Conservation (phyloP, 2,888 invertebrate species). For the Bombylius discolor region DNA sequence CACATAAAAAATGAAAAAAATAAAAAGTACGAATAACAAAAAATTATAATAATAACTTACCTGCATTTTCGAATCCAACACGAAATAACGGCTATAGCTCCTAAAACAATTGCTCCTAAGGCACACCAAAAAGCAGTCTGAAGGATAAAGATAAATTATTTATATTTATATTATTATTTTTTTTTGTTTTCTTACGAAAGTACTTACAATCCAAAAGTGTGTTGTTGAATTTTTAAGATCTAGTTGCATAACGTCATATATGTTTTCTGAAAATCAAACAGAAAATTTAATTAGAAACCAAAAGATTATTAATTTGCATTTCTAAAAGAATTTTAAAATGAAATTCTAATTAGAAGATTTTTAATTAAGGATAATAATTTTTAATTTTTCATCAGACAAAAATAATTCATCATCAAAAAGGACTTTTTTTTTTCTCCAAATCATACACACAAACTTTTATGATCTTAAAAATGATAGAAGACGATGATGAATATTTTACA, state of each 20-base stretch:
- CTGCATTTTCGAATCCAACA: slow-evolving; percentile 39
- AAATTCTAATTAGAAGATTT: no score
- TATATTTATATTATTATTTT: neutral
- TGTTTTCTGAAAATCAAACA: slow-evolving; percentile 22
- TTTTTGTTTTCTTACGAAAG: neutral
- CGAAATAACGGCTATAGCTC: slow-evolving; percentile 35
- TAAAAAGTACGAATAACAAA: no score
- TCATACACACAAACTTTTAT: no score
- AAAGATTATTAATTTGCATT: no score
- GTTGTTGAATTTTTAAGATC: slow-evolving; percentile 34
- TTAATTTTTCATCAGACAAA: no score
- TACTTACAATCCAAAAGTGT: slow-evolving; percentile 38
- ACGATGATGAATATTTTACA: no score
- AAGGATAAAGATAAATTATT: slow-evolving; percentile 13
- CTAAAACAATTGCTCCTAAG: slow-evolving; percentile 34
- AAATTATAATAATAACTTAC: slow-evolving; percentile 20
- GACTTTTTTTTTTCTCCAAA: no score
- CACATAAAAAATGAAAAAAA: no score
- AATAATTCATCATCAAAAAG: no score
- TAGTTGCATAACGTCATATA: slow-evolving; percentile 37
- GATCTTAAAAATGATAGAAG: no score
- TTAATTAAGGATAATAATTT: no score
- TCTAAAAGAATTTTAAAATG: no score
- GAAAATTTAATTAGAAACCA: neutral
- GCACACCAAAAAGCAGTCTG: slow-evolving; percentile 37